phyloP scores from a whole-genome alignment of 2,888 invertebrate species.

The Troilus luridus region DNA sequence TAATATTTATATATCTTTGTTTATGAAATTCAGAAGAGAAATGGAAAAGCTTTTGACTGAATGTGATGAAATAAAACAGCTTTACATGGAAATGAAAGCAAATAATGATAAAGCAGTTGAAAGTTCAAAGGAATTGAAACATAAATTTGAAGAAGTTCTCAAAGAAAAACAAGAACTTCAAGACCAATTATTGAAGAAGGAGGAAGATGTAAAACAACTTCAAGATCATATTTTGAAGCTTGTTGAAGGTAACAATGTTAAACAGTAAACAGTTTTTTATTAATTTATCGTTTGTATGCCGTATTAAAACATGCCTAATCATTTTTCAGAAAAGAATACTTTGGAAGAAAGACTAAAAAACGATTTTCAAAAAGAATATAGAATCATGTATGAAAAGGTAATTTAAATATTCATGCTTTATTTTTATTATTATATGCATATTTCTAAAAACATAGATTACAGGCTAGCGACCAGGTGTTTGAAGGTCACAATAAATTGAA shows the following conservation, averaged over 20 bases:
- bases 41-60: constrained; percentile 63
- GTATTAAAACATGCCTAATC: background rate
- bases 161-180: constrained; percentile 58
- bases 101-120: constrained; percentile 61
- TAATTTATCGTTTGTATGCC: background rate
- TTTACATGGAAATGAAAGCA: constrained; percentile 64
- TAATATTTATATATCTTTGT: background rate
- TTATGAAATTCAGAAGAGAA: constrained; percentile 31
- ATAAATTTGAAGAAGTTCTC: constrained; percentile 38
- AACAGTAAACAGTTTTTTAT: background rate
- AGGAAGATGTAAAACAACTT: constrained; percentile 59
- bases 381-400: constrained; percentile 4
- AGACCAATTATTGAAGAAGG: constrained; percentile 53
- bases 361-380: constrained; percentile 44
- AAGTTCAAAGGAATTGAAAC: constrained; percentile 59
- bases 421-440: background rate
- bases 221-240: constrained; percentile 59
- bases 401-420: background rate
- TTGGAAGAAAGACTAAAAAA: background rate
- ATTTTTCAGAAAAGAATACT: constrained; percentile 5
- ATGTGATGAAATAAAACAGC: constrained; percentile 64
- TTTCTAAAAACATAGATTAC: no score
- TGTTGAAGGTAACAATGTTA: constrained; percentile 55
- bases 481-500: no score
- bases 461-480: no score